Evolutionary conservation across 1,140 invertebrate genomes (phyloP).

Genomic region (Nasonia longicornis): DNA sequence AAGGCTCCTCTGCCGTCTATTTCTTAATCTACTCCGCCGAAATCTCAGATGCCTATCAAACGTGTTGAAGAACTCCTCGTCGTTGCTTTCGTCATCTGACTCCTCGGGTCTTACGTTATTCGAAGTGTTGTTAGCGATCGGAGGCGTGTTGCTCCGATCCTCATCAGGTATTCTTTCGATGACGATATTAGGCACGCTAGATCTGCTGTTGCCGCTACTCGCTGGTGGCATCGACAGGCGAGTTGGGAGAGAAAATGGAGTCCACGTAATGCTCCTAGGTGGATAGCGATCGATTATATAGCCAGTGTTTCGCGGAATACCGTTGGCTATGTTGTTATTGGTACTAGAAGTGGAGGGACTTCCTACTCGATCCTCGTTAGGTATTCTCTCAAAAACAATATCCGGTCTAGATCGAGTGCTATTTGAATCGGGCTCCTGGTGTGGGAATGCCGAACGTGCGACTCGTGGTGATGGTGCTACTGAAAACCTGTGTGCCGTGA

Average conservation of each 20-base stretch:
- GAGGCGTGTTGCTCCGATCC: conserved; percentile 4
- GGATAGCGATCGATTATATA: conserved; percentile 6
- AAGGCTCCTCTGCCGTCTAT: conserved; percentile 28
- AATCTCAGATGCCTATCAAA: conserved; percentile 9
- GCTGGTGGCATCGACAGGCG: not conserved
- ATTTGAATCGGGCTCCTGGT: conserved; percentile 10
- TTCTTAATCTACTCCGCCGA: conserved; percentile 20
- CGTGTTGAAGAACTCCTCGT: conserved; percentile 29
- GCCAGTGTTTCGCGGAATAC: not conserved
- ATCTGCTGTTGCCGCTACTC: not conserved
- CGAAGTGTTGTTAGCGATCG: not conserved
- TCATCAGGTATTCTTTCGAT: conserved; percentile 50
- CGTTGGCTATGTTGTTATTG: not conserved
- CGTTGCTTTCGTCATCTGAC: conserved; percentile 41
- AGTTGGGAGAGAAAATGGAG: not conserved
- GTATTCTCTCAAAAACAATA: conserved; percentile 26
- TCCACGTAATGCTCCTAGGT: not conserved
- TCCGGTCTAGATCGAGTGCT: conserved; percentile 9
- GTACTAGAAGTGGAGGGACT: not conserved
- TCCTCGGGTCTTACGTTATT: conserved; percentile 8
- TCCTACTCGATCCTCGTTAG: not conserved
- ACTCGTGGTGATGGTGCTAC: conserved; percentile 6
- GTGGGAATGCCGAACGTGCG: not conserved
- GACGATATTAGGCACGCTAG: conserved; percentile 45
- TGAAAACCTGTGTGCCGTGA: conserved; percentile 6